phyloP scores from a whole-genome alignment of 2,113 vertebrate species.

The Ceratotherium simum region DNA sequence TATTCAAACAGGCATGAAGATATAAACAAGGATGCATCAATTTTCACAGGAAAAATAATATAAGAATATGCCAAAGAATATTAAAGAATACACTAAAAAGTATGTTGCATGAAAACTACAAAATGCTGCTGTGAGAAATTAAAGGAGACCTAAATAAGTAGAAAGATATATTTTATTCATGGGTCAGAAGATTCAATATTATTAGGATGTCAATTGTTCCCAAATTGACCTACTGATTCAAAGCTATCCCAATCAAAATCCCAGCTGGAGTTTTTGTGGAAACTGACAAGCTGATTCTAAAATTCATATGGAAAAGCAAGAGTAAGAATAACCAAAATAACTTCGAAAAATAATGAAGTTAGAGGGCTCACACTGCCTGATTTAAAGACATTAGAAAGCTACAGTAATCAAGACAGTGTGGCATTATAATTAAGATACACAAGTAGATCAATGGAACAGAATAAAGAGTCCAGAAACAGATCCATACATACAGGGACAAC shows the following conservation, averaged over 20 bases:
- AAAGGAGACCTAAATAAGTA: neutral
- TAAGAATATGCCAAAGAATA: neutral
- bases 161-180: too few species aligned
- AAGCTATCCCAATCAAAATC: constrained; percentile 21
- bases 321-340: constrained; percentile 15
- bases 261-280: neutral
- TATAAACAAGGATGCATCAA: neutral
- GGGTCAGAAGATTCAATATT: neutral
- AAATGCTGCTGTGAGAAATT: neutral
- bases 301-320: neutral
- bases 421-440: constrained; percentile 21
- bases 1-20: constrained; percentile 6
- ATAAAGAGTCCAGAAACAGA: neutral
- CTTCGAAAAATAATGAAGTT: neutral
- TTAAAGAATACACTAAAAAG: neutral
- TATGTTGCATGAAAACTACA: constrained; percentile 39
- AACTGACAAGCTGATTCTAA: constrained; percentile 15
- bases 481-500: neutral
- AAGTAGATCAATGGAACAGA: neutral
- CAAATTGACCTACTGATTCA: neutral
- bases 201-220: neutral
- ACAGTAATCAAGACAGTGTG: neutral
- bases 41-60: neutral
- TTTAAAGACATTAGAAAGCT: neutral
- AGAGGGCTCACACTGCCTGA: neutral